phyloP scores from a whole-genome alignment of 2,113 vertebrate species.

The Kobus ellipsiprymnus region DNA sequence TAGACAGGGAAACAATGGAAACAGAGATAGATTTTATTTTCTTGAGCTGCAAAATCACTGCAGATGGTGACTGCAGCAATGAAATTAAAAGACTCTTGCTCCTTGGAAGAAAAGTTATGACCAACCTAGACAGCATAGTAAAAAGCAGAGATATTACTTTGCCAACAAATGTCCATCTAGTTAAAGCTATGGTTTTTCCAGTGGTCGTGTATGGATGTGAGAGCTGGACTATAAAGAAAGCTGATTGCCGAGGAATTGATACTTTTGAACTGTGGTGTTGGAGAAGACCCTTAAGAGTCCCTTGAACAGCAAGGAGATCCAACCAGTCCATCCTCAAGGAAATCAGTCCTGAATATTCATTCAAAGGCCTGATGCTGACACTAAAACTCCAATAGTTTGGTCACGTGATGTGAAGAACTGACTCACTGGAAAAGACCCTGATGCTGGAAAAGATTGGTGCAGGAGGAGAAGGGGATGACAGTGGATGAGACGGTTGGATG shows the following conservation, averaged over 20 bases:
- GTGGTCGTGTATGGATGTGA: neutral
- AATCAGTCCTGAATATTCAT: neutral
- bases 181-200: neutral
- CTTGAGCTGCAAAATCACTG: neutral
- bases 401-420: neutral
- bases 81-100: neutral
- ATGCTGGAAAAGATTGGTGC: neutral
- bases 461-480: neutral
- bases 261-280: neutral
- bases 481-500: neutral
- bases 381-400: neutral
- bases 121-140: neutral
- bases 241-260: accelerated
- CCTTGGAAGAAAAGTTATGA: neutral
- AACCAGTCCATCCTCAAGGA: neutral
- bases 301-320: neutral
- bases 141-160: neutral
- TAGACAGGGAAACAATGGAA: neutral
- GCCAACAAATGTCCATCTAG: neutral
- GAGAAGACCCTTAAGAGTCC: neutral
- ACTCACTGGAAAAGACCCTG: neutral
- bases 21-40: neutral
- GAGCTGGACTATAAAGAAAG: neutral
- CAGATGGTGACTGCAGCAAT: neutral
- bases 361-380: neutral